Evolutionary conservation across 2,797 vertebrate species (phyloP).

Genomic region (Merluccius polli): DNA sequence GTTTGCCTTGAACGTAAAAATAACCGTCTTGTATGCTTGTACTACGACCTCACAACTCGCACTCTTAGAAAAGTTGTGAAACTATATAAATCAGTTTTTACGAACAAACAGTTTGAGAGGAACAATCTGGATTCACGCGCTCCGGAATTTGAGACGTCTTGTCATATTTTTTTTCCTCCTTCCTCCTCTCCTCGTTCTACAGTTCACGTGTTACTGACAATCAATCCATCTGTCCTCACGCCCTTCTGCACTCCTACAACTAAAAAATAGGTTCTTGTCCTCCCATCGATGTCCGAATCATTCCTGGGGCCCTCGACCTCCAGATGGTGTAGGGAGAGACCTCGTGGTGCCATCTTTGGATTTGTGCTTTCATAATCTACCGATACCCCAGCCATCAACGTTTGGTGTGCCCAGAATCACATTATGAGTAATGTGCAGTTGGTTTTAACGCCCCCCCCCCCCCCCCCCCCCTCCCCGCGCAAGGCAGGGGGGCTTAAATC

Average conservation of each 20-base stretch:
- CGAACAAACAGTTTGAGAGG: conserved; percentile 41
- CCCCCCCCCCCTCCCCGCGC: background rate
- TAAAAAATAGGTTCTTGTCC: conserved; percentile 20
- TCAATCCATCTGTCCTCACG: conserved; percentile 52
- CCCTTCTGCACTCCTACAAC: conserved; percentile 25
- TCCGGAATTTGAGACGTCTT: conserved; percentile 40
- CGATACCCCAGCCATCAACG: conserved; percentile 42
- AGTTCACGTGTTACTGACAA: conserved; percentile 64
- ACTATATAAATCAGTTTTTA: conserved; percentile 32
- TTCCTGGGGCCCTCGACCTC: conserved; percentile 42
- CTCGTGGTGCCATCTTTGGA: conserved; percentile 71
- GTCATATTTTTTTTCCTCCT: background rate
- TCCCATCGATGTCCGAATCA: conserved; percentile 44
- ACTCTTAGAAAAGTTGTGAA: conserved; percentile 31
- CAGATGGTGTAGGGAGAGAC: conserved; percentile 34
- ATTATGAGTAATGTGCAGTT: conserved; percentile 52
- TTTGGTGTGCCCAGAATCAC: conserved; percentile 48
- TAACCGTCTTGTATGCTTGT: conserved; percentile 51
- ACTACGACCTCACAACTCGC: conserved; percentile 47
- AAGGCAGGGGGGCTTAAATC: conserved; percentile 28
- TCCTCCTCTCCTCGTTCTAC: conserved; percentile 51
- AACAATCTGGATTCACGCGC: conserved; percentile 48
- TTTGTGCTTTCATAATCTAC: conserved; percentile 72
- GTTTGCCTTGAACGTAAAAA: conserved; percentile 1
- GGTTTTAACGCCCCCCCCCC: conserved; percentile 7